Percentiles rank a stretch among this genome's conserved stretches.
Evolutionary conservation across 2,113 vertebrate genomes (phyloP).

Genomic region (Aptenodytes forsteri): DNA sequence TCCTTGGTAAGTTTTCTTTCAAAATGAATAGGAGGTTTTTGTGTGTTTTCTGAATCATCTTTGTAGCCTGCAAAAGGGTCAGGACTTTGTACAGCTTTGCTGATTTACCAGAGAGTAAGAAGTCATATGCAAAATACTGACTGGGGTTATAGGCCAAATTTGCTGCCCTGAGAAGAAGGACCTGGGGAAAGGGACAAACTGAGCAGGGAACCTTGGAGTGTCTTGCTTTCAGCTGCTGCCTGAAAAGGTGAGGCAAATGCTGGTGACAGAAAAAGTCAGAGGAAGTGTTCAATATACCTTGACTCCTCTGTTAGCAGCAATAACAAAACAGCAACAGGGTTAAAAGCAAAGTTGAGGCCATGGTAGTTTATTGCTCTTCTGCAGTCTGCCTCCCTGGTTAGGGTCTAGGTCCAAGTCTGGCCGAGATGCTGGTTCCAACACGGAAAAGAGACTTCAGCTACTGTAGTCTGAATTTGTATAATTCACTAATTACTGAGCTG

Average conservation of each 20-base stretch:
- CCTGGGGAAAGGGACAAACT: background rate
- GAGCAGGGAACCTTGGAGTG: background rate
- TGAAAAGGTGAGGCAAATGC: background rate
- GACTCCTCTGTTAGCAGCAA: background rate
- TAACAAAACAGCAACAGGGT: background rate
- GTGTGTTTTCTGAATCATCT: background rate
- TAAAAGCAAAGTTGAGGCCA: background rate
- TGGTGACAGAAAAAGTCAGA: background rate
- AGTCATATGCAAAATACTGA: background rate
- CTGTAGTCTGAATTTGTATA: background rate
- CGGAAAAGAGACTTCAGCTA: background rate
- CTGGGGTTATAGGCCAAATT: background rate
- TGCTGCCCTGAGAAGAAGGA: background rate
- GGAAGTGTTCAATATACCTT: no score
- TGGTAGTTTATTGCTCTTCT: background rate
- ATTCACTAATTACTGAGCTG: background rate
- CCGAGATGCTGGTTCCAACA: background rate
- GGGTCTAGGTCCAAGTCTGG: background rate
- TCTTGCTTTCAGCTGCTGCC: background rate
- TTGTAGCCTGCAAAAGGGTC: background rate
- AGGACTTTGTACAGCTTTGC: background rate
- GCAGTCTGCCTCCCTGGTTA: background rate
- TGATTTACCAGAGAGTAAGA: background rate
- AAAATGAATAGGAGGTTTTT: background rate
- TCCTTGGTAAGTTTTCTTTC: background rate